Conservation (phyloP, 2,888 invertebrate genomes). For the Epirrhoe alternata region DNA sequence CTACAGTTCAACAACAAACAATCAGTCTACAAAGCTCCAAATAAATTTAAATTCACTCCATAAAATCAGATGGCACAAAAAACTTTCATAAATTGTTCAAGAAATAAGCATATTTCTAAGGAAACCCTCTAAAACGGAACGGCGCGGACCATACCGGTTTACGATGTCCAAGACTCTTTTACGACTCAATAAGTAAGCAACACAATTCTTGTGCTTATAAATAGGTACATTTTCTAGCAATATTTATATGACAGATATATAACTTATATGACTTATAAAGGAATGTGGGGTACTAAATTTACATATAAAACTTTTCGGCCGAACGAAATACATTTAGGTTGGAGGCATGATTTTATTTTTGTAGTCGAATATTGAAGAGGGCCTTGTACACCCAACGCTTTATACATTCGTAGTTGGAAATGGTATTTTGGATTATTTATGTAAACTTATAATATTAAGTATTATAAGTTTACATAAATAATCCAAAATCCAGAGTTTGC, state of each 20-base stretch:
- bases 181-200: conserved; percentile 43
- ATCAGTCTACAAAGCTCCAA: background rate
- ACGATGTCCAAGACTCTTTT: conserved; percentile 41
- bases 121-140: conserved; percentile 32
- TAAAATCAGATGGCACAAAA: conserved; percentile 14
- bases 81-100: conserved; percentile 17
- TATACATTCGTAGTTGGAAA: background rate
- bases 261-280: conserved; percentile 19
- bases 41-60: background rate
- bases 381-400: background rate
- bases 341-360: conserved; percentile 16
- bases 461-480: too few relatives aligned
- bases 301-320: conserved; percentile 29
- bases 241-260: conserved; percentile 23
- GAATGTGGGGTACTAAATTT: conserved; percentile 25
- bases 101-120: conserved; percentile 29
- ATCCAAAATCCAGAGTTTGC: too few relatives aligned
- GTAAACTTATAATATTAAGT: too few relatives aligned
- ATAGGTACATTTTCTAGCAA: conserved; percentile 31
- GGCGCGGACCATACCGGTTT: conserved; percentile 35
- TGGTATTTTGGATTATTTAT: too few relatives aligned
- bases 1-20: too few relatives aligned
- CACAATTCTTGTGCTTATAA: conserved; percentile 35
- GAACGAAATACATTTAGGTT: conserved; percentile 25
- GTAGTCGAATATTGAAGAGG: conserved; percentile 11